These are phyloP conservation scores for Phyllostomus discolor DNA, from an alignment of 2,113 vertebrate genomes.

Conservation along the genomic window DNA sequence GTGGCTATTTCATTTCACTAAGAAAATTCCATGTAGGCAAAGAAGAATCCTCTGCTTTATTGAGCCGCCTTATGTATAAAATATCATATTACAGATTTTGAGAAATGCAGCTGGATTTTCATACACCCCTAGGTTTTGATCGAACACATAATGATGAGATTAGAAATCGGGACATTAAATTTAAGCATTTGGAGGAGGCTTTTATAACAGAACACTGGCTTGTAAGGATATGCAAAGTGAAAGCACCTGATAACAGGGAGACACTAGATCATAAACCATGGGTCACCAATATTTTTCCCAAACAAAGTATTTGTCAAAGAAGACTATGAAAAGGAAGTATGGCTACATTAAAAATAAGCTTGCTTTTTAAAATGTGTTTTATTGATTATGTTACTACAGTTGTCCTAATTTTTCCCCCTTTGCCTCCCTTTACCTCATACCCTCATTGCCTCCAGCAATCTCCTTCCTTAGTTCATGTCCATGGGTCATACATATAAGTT, in stretches of 20 bases:
- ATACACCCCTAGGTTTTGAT: slow-evolving; percentile 96
- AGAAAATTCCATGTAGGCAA: slow-evolving; percentile 98
- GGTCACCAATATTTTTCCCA: slow-evolving; percentile 89
- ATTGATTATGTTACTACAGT: too few species aligned
- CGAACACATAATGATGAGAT: slow-evolving; percentile 97
- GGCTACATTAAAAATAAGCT: slow-evolving; percentile 99
- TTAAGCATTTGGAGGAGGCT: slow-evolving; percentile 96
- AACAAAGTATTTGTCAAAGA: slow-evolving; percentile 98
- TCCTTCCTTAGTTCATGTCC: too few species aligned
- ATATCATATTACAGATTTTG: slow-evolving; percentile 99
- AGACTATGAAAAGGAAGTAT: slow-evolving; percentile 98
- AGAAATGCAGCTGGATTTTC: slow-evolving; percentile 99
- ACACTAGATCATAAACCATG: slow-evolving; percentile 91
- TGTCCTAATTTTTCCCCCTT: too few species aligned
- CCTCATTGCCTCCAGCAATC: too few species aligned
- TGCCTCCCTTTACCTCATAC: too few species aligned
- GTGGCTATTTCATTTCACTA: slow-evolving; percentile 98
- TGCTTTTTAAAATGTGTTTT: slow-evolving; percentile 86
- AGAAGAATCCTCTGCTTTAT: slow-evolving; percentile 94
- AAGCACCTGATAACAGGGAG: slow-evolving; percentile 93
- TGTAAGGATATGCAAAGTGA: slow-evolving; percentile 98
- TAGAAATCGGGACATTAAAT: slow-evolving; percentile 98
- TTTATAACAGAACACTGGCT: slow-evolving; percentile 99
- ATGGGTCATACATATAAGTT: too few species aligned
- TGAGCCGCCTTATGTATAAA: slow-evolving; percentile 99